Conservation (phyloP, 2,113 vertebrate genomes). For the human (Homo sapiens) region GRCh38 chr14:31656501-31657000, state of each 20-base stretch:
- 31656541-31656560: background rate
- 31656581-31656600: background rate
- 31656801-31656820: background rate
- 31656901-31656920: background rate
- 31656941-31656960: background rate
- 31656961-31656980: conserved; percentile 3
- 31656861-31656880: background rate
- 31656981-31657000: background rate
- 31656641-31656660: background rate
- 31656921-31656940: background rate
- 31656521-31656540: background rate
- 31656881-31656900: background rate
- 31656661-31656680: background rate
- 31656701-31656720: background rate
- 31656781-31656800: background rate
- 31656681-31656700: background rate
- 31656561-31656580: background rate
- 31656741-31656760: background rate
- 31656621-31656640: background rate
- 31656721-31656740: background rate
- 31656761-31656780: background rate
- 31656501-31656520: background rate
- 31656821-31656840: background rate
- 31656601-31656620: background rate
- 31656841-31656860: background rate